Conservation (phyloP, 2,113 vertebrate species). For the Syrmaticus mikado region DNA sequence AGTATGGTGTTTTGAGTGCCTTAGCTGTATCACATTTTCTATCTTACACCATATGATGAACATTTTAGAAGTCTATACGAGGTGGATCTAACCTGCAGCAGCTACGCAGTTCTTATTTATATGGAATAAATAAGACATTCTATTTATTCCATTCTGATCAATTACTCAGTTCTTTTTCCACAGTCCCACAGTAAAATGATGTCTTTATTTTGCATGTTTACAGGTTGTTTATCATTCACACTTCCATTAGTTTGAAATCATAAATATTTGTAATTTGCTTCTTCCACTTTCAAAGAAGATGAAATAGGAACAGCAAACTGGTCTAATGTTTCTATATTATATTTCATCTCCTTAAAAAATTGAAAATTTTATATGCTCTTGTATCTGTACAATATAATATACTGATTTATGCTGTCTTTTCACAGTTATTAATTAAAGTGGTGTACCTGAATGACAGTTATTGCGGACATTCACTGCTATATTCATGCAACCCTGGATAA, state of each 20-base stretch:
- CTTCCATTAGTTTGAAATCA: conserved; percentile 48
- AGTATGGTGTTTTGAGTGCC: background rate
- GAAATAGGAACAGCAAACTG: background rate
- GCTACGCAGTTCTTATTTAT: background rate
- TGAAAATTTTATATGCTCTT: background rate
- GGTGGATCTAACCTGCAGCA: conserved; percentile 39
- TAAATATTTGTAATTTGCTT: conserved; percentile 56
- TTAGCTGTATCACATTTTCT: background rate
- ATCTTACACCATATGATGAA: background rate
- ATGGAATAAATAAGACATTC: background rate
- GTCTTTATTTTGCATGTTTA: conserved; percentile 21
- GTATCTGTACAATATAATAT: background rate
- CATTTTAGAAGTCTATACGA: background rate
- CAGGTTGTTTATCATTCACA: conserved; percentile 39
- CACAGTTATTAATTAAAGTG: conserved; percentile 27
- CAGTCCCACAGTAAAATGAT: conserved; percentile 23
- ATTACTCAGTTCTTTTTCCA: conserved; percentile 53
- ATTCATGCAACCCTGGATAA: background rate
- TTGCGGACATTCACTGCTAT: background rate
- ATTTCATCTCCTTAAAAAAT: conserved; percentile 3
- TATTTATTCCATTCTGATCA: conserved; percentile 47
- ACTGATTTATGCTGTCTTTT: background rate
- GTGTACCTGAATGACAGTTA: background rate
- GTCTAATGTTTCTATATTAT: background rate
- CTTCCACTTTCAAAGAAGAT: conserved; percentile 22